phyloP scores from a whole-genome alignment of 2,888 invertebrate genomes.

The Brenthis hecate region DNA sequence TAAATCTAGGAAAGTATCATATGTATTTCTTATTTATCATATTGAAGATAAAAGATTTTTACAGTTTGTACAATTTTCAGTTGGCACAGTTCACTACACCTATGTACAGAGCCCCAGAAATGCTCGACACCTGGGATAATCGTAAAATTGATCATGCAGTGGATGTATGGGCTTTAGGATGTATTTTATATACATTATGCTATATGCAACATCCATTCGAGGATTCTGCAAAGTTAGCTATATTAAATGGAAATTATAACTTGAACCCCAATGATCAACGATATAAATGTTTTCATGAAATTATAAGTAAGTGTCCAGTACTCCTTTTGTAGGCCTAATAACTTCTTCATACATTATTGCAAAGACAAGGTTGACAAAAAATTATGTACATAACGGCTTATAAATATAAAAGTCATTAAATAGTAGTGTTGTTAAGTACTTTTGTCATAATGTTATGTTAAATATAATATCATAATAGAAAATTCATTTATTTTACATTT shows the following conservation, averaged over 20 bases:
- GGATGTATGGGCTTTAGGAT: slow-evolving; percentile 99
- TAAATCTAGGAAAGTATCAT: too few relatives aligned
- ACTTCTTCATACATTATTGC: slow-evolving; percentile 17
- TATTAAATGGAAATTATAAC: slow-evolving; percentile 97
- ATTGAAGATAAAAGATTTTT: too few relatives aligned
- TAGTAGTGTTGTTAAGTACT: too few relatives aligned
- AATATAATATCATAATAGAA: too few relatives aligned
- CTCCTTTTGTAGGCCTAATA: slow-evolving; percentile 15
- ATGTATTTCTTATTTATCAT: too few relatives aligned
- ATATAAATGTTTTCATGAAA: slow-evolving; percentile 92
- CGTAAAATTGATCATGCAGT: slow-evolving; percentile 94
- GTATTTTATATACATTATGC: slow-evolving; percentile 95
- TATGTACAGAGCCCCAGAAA: slow-evolving; percentile 99
- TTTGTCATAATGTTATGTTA: too few relatives aligned
- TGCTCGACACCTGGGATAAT: slow-evolving; percentile 98
- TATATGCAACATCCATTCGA: slow-evolving; percentile 98
- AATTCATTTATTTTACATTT: too few relatives aligned
- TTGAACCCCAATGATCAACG: slow-evolving; percentile 91
- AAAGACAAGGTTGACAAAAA: not conserved
- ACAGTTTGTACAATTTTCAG: slow-evolving; percentile 62
- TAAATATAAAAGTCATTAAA: too few relatives aligned
- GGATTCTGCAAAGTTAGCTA: slow-evolving; percentile 96
- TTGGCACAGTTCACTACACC: slow-evolving; percentile 92
- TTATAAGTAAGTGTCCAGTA: slow-evolving; percentile 87
- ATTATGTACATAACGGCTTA: too few relatives aligned